Base-by-base conservation (phyloP, 2,797 vertebrate genomes). In the Myoxocephalus aenaeus region DNA sequence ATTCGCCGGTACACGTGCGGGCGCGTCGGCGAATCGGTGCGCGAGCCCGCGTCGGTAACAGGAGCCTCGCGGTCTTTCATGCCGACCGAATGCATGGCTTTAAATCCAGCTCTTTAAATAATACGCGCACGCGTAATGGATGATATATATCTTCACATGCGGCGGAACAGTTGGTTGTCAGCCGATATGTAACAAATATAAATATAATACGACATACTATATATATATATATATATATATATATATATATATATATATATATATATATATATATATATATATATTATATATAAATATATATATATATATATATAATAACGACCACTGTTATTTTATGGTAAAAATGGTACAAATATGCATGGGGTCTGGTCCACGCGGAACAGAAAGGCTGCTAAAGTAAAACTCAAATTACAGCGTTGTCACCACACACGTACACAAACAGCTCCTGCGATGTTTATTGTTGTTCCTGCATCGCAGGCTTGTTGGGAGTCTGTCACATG, bases 1-100 rank as follows among this genome's bases (percentile, higher is more conserved):
- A 86, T 75, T 87, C 79, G 78, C 78, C 78, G 73, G 62, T 78
- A 83, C 93, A 94, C 92, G 92, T 94, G 93, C 86, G 6, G 51
- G 3, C 18, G 14, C 34, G 22, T 15, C 34, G 63, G 68, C 87
- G 90, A 90, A 84, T 91, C 73, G 68, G 61, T 62, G 48, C 2
- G 20, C 56, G 53, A 73, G 72, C 34, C 65, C 20, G 64, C 29
- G 17, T 3, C 29, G 2, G 48, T 64, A 87, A 82, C 9, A 2
- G 46, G 78, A 82, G 40, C 70, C 5, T 22, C 54, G 0, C n/a
- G 2, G 48, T 36, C 17, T 27, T 17, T 22, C 59, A 27, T 18
- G 54, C 25, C 44, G 12, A 53, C 54, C 36, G 1, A 25, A 25
- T 20, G 6, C 65, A 40, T 29, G n/a, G 5, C 65, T 67, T 50